Evolutionary conservation across 1,140 invertebrate genomes (phyloP), one percentile per base, ranked within the genome.

Genomic region (Polyergus mexicanus): DNA sequence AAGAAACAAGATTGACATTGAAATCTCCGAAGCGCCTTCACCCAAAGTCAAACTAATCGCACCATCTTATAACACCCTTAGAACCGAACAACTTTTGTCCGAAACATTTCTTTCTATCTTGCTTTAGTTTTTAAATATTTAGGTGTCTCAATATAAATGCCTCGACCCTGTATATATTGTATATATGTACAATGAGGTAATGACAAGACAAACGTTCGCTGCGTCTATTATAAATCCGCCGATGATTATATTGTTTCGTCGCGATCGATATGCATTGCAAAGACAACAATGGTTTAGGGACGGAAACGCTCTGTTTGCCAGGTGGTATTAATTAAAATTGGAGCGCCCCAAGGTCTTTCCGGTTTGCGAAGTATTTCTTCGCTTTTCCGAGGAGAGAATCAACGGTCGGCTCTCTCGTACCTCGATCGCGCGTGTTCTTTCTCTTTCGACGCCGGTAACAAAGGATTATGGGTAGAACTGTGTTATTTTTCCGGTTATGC

Each of bases 261-360:
- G 44, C 41, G 25, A 60, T 56, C 62, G 41, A 78, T 78, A 60
- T 47, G 65, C 77, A 80, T 71, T 80, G 77, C 63, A 28, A 56
- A 47, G 65, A 80, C 71, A 88, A 85, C 87, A 85, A 88, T 78
- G 86, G 77, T 54, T 80, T 80, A 85, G 65, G 38, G 65, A n/a
- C 38, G 51, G 66, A 10, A 56, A 60, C 63, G 51, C 19, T 47
- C 72, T 69, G 60, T 58, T n/a, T 62, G 63, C 38, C 19, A 16
- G 35, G 35, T 32, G 60, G 54, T 75, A 76, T 88, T 85, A 80
- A 88, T 89, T 88, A 85, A 80, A 89, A 85, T 89, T 89, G 71
- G 35, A 60, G 47, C 47, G 47, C 65, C 47, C 47, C 47, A 54
- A 71, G 65, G 47, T 80, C 77, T 80, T 51, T 80, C 47, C 65